Evolutionary conservation across 53 echinoderm and acorn worm species (phyloP), one percentile per base, ranked within the genome.

Genomic region (Pentamera pediparva): DNA sequence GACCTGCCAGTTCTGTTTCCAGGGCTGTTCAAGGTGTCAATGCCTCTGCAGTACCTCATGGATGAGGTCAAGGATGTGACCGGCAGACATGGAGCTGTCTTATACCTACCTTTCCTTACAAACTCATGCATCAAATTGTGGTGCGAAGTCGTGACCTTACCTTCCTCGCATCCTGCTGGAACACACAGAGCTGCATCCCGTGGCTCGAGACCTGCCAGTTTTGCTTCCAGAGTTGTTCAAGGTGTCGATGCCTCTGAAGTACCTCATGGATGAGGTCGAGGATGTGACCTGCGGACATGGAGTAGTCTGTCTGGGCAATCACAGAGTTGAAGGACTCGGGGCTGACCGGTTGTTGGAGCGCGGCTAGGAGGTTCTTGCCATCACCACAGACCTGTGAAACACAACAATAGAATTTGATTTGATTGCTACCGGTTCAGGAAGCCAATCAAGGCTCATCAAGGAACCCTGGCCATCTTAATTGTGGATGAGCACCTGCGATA

Each of bases 221-320:
- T 34, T 82, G 58, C 54, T 85, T 83, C 95, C 95, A 94, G 37
- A 87, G 74, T 56, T 90, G 80, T n/a, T 91, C 90, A 32, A 94
- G 79, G 71, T 94, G 87, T 48, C 95, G 75, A 63, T 94, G 90
- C 59, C 87, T 87, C 72, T 94, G 90, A 6, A 94, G 83, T 56
- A 94, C 84, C 69, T 90, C 90, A 43, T 94, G 95, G 76, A 94
- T 76, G 31, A 94, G 79, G 30, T 94, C 95, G 59, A 94, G 36
- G 56, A 94, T 86, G 51, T 94, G 95, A 55, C 90, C 84, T 24
- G 90, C 95, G 11, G 95, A 94, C 59, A 84, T 70, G 21, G 95
- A 87, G 79, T 94, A 94, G 69, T 94, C 89, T 4, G 95, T 89
- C 79, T 94, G 95, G 40, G 95, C 95, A 17, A 90, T 94, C 24